Conservation (phyloP, 1,140 invertebrate species). For the Delia radicum region DNA sequence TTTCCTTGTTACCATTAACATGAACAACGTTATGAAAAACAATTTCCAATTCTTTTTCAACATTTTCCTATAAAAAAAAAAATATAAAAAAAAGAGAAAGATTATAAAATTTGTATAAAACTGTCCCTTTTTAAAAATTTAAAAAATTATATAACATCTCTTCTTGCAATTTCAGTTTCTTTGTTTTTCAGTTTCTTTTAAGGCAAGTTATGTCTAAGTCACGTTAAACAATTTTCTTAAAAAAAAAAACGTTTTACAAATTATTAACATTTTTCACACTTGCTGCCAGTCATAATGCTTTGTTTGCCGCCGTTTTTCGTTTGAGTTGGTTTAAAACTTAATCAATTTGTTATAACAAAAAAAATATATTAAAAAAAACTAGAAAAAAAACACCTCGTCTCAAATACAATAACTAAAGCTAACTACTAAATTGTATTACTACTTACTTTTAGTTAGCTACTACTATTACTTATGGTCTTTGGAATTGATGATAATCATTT, state of each 20-base stretch:
- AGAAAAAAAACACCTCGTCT: background rate
- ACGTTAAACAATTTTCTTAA: constrained; percentile 10
- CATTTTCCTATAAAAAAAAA: background rate
- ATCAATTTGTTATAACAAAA: constrained; percentile 9
- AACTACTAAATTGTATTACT: background rate
- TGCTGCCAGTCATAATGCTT: constrained; percentile 2
- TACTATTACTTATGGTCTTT: background rate
- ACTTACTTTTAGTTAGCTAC: background rate
- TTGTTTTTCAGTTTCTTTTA: background rate
- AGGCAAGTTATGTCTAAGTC: constrained; percentile 7
- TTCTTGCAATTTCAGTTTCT: background rate
- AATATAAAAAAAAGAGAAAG: background rate
- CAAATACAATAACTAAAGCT: background rate
- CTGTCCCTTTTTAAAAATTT: background rate
- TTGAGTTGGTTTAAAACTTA: background rate
- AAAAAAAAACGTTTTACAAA: constrained; percentile 21
- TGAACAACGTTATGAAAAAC: background rate
- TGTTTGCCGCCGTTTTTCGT: background rate
- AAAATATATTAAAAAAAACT: too few relatives aligned
- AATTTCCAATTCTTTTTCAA: background rate
- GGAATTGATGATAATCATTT: background rate
- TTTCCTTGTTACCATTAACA: background rate
- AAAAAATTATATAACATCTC: background rate
- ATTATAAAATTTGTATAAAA: background rate
- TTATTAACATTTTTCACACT: constrained; percentile 23